These are phyloP conservation scores for Leucoraja ocellata DNA, from an alignment of 2,797 vertebrate genomes.

Conservation along the genomic window DNA sequence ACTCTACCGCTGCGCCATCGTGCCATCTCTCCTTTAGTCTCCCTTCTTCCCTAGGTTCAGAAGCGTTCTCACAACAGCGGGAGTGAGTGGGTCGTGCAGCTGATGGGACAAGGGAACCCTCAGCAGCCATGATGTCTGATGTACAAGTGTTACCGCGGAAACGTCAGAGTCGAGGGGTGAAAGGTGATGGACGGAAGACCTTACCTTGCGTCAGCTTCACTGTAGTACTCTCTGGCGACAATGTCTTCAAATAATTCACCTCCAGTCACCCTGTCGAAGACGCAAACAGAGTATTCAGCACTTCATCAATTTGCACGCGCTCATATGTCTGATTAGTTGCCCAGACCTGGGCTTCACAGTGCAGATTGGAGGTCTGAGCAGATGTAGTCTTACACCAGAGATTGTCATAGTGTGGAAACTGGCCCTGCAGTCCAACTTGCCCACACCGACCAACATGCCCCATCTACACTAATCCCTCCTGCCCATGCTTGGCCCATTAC, in stretches of 20 bases:
- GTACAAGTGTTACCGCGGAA: neutral
- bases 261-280: constrained; percentile 60
- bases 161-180: too few species aligned
- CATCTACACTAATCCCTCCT: too few species aligned
- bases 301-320: neutral
- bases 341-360: neutral
- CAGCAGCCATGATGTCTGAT: neutral
- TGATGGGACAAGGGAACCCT: neutral
- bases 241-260: constrained; percentile 71
- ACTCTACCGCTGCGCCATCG: too few species aligned
- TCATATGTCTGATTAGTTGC: neutral
- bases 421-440: too few species aligned
- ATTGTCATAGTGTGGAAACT: too few species aligned
- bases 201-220: constrained; percentile 68
- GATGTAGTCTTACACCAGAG: neutral
- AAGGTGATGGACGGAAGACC: neutral
- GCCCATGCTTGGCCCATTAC: too few species aligned
- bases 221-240: constrained; percentile 68
- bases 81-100: neutral
- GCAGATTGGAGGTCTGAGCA: neutral
- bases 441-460: too few species aligned
- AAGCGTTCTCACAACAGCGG: neutral
- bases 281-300: neutral
- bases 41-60: too few species aligned
- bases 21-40: too few species aligned